Conservation (phyloP, 2,888 invertebrate species). For the Sinelater perroti region DNA sequence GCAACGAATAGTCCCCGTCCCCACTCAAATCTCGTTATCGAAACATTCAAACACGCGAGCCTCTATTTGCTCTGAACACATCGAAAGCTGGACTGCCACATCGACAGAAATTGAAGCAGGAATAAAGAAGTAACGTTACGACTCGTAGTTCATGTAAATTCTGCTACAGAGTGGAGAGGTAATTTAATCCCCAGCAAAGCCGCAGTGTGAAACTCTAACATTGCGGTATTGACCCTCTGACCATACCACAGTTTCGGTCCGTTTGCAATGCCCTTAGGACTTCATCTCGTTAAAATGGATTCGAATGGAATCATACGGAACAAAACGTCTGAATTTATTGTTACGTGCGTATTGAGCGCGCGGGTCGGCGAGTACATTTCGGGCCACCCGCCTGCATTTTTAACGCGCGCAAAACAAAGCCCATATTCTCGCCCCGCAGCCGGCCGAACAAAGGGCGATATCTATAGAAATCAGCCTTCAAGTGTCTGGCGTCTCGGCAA, state of each 20-base stretch:
- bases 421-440: background rate
- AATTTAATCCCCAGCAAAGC: slow-evolving; percentile 41
- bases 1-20: too few species aligned
- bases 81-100: slow-evolving; percentile 6
- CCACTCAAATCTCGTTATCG: too few species aligned
- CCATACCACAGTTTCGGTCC: slow-evolving; percentile 40
- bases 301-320: slow-evolving; percentile 35
- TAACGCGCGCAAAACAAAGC: slow-evolving; percentile 14
- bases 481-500: background rate
- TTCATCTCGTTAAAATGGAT: slow-evolving; percentile 38
- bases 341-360: slow-evolving; percentile 16
- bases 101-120: slow-evolving; percentile 15
- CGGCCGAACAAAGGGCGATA: slow-evolving; percentile 1
- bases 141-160: slow-evolving; percentile 33
- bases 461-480: background rate
- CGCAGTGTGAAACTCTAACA: slow-evolving; percentile 45
- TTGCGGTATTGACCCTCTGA: slow-evolving; percentile 49
- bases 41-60: too few species aligned
- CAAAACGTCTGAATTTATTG: slow-evolving; percentile 31
- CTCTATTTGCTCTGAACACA: too few species aligned
- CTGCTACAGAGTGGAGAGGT: slow-evolving; percentile 32
- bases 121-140: slow-evolving; percentile 27
- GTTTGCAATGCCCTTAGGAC: slow-evolving; percentile 38
- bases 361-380: slow-evolving; percentile 11
- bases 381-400: slow-evolving; percentile 11